Base-by-base conservation (phyloP, 2,888 invertebrate genomes). In the Mactromeris polynyma region DNA sequence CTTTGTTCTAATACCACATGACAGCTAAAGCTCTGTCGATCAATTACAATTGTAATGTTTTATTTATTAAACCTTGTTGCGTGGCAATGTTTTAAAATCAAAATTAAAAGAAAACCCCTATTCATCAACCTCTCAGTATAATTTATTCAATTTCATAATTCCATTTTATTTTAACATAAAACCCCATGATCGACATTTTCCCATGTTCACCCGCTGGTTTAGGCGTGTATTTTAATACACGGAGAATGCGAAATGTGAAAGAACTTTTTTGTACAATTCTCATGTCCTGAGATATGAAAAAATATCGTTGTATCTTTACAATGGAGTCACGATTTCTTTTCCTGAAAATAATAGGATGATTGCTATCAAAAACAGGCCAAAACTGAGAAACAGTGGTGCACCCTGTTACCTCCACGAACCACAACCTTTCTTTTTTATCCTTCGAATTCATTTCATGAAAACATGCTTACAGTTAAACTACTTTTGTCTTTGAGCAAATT, bases 111-210 rank as follows among this genome's bases (percentile, higher is more conserved):
- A 73, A 73, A 36, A 36, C 73, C 14, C 33, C 36, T 19, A 73
- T 73, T 73, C 36, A 73, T 36, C 36, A 36, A 33, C 31, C 4
- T 4, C 19, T 17, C 36, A 69, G 73, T 36, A 33, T 73, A 17
- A 73, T 73, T 73, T 73, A 73, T 73, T 17, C 73, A 73, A 73
- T 73, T 73, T 73, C 36, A 73, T 36, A 73, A 73, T 73, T 73
- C 36, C 73, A 73, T 36, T 73, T 73, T 36, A 73, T 73, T 17
- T 33, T 19, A 33, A 36, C 73, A 73, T 73, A 26, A 73, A 73
- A 73, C 73, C 14, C 31, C 73, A 73, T 73, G 36, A 6, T 26
- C 1, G 17, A 33, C 9, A 7, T 33, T 19, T 73, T 73, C 73
- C 17, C 36, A 0, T 11, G 33, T 33, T 73, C 4, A 3, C 73